Conservation (phyloP, 2,797 vertebrate genomes). For the Scyliorhinus canicula region DNA sequence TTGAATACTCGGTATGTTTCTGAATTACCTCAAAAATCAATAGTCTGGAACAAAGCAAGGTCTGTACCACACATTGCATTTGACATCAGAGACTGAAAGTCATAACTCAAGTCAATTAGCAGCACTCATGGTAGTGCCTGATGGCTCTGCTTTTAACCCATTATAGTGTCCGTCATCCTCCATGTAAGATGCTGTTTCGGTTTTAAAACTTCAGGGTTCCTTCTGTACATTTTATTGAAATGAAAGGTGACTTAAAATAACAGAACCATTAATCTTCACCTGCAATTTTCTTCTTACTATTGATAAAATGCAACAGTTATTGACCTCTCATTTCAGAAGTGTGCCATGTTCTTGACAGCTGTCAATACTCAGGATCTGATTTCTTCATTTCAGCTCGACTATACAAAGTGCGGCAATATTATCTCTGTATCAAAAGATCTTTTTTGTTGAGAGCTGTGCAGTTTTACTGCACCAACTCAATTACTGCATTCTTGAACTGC, state of each 20-base stretch:
- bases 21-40: slow-evolving; percentile 32
- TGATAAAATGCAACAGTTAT: slow-evolving; percentile 35
- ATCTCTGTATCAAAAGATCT: slow-evolving; percentile 54
- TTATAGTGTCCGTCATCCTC: neutral
- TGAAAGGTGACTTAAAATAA: slow-evolving; percentile 32
- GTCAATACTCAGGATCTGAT: slow-evolving; percentile 56
- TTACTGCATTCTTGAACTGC: slow-evolving; percentile 77
- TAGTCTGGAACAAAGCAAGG: neutral
- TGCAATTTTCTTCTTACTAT: neutral
- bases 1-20: neutral
- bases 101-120: slow-evolving; percentile 36
- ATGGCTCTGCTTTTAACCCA: slow-evolving; percentile 11
- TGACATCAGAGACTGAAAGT: slow-evolving; percentile 34
- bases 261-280: neutral
- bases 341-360: slow-evolving; percentile 51
- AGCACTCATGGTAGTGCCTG: neutral
- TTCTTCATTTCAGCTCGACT: slow-evolving; percentile 57
- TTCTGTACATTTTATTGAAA: slow-evolving; percentile 22
- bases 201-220: slow-evolving; percentile 1
- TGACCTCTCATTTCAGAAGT: slow-evolving; percentile 32
- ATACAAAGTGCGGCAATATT: slow-evolving; percentile 46
- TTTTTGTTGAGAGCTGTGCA: slow-evolving; percentile 46
- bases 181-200: neutral
- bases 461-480: slow-evolving; percentile 68
- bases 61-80: slow-evolving; percentile 8